These are phyloP conservation scores for Falco punctatus DNA, from an alignment of 2,113 vertebrate species.

Conservation along the genomic window DNA sequence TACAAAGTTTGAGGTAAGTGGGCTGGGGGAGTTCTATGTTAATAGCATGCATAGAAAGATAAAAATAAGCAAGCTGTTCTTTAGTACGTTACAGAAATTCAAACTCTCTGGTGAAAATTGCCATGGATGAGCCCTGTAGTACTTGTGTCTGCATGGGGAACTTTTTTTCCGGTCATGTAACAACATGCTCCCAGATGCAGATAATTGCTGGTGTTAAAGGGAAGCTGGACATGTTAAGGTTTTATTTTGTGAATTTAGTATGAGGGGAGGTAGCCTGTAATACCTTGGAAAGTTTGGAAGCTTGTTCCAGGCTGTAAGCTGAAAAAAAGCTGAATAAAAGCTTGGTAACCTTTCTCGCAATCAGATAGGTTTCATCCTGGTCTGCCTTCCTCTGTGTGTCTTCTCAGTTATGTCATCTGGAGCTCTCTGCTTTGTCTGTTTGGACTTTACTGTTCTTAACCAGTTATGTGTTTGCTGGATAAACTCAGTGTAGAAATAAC, in stretches of 20 bases:
- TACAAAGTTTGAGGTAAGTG: background rate
- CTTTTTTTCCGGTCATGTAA: background rate
- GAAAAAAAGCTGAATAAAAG: background rate
- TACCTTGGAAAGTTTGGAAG: background rate
- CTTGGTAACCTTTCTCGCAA: rapidly evolving
- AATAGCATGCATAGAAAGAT: background rate
- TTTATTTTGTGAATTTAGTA: background rate
- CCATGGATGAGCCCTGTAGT: rapidly evolving
- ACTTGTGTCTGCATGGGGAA: background rate
- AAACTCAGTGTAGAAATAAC: background rate
- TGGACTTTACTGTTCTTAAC: background rate
- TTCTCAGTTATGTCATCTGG: background rate
- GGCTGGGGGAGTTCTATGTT: background rate
- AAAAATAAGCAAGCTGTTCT: background rate
- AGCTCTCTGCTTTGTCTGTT: background rate
- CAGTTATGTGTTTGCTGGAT: background rate
- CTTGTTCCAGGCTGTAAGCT: background rate
- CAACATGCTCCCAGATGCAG: background rate
- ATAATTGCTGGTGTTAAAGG: background rate
- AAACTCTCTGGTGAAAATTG: background rate
- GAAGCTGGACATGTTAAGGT: background rate
- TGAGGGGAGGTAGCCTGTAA: background rate
- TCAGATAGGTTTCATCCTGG: background rate
- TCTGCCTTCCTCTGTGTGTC: background rate
- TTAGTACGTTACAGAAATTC: background rate